Evolutionary conservation across 2,113 vertebrate species (phyloP).

Genomic region (Columba livia): DNA sequence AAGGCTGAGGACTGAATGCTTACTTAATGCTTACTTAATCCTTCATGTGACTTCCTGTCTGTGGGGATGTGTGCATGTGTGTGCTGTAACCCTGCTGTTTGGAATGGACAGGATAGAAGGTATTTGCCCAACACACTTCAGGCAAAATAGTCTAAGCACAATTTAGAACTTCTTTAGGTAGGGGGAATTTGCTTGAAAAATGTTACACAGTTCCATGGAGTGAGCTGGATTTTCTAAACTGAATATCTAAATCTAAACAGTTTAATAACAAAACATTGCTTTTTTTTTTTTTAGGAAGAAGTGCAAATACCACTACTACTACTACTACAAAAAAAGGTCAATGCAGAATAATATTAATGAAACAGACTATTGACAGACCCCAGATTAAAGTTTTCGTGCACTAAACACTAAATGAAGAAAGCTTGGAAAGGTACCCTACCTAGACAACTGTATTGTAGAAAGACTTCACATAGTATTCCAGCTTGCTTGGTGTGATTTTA

Average conservation of each 20-base stretch:
- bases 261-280: not conserved
- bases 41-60: constrained; percentile 17
- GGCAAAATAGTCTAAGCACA: not conserved
- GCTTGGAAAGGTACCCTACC: not conserved
- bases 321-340: too few relatives aligned
- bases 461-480: not conserved
- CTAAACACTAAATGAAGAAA: not conserved
- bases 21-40: constrained; percentile 49
- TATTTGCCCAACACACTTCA: not conserved
- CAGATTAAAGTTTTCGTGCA: not conserved
- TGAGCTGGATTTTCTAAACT: not conserved
- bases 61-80: not conserved
- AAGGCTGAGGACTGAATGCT: not conserved
- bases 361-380: not conserved
- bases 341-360: not conserved
- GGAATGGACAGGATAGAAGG: not conserved
- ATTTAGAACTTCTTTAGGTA: not conserved
- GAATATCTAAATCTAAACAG: not conserved
- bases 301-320: not conserved
- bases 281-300: not conserved
- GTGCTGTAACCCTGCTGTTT: not conserved
- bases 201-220: not conserved
- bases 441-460: not conserved
- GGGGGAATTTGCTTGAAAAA: not conserved
- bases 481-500: not conserved